A percentile compares a stretch with the other conserved stretches of the same genome.
Evolutionary conservation across 1,140 invertebrate genomes (phyloP).

Genomic region (Camponotus vicinus): DNA sequence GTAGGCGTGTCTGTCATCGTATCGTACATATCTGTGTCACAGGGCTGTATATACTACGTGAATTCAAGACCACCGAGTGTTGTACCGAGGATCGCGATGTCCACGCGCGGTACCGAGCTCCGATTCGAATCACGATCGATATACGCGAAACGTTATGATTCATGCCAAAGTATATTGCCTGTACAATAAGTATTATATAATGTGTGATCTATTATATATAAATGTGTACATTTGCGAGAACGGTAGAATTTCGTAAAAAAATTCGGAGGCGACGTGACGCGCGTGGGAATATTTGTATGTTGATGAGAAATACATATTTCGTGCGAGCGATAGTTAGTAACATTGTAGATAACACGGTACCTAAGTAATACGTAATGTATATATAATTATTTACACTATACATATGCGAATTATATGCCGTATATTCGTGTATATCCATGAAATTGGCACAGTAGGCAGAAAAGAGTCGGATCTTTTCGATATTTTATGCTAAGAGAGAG

Average conservation of each 20-base stretch:
- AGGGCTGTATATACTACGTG: conserved; percentile 76
- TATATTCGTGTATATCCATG: neutral
- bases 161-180: conserved; percentile 62
- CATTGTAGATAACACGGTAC: conserved; percentile 64
- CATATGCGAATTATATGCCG: conserved; percentile 17
- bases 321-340: conserved; percentile 41
- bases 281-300: conserved; percentile 41
- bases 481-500: neutral
- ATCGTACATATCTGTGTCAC: conserved; percentile 80
- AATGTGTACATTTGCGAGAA: conserved; percentile 13
- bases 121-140: neutral
- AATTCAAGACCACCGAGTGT: conserved; percentile 17
- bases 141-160: conserved; percentile 39
- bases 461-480: neutral
- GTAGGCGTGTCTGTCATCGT: conserved; percentile 70
- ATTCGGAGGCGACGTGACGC: conserved; percentile 12
- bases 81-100: conserved; percentile 63
- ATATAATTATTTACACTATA: conserved; percentile 44
- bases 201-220: neutral
- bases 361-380: conserved; percentile 64
- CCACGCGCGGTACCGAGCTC: neutral
- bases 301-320: conserved; percentile 1
- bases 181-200: conserved; percentile 43
- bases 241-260: conserved; percentile 5
- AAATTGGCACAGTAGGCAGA: neutral